Base-by-base conservation (phyloP, 2,888 invertebrate species). In the Hetaerina titia region DNA sequence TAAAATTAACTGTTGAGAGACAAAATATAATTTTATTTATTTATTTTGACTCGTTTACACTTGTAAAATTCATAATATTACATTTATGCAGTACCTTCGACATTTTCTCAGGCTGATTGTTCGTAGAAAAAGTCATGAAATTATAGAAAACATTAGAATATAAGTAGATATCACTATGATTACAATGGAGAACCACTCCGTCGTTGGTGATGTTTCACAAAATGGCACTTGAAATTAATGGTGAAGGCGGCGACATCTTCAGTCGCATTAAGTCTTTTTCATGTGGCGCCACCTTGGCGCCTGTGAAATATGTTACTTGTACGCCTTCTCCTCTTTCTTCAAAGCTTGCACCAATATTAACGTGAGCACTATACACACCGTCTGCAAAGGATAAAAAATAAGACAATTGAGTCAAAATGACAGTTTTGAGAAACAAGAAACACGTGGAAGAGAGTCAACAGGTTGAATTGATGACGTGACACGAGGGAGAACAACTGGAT, bases 251-350 rank as follows among this genome's bases (percentile, higher is more conserved):
- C 69, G n/a, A 22, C 69, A 17, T 69, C 22, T 69, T 19, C 19
- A n/a, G 69, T 19, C 22, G n/a, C 22, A 0, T 4, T 22, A 31
- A 81, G 81, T 81, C 81, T 81, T 81, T 81, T 81, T 25, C 13
- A 22, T 11, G 2, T 13, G 81, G 31, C 15, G 81, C 31, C 81
- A 81, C 15, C 31, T 81, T 81, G 1, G 25, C 81, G 11, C 31
- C 7, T 8, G 15, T 5, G 5, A 11, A 74, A n/a, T 25, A 25
- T 1, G 17, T 74, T 92, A 74, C 56, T 92, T 74, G 92, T 92
- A 92, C 5, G n/a, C 69, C n/a, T 92, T 92, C 92, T 92, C 92
- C 56, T 92, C 92, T 74, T 92, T 92, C 92, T 92, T 92, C 92
- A 92, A 60, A 8, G 92, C 74, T 74, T 92, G 92, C 17, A 92